These are phyloP conservation scores for Scopus umbretta DNA, from an alignment of 2,113 vertebrate genomes.

Conservation along the genomic window DNA sequence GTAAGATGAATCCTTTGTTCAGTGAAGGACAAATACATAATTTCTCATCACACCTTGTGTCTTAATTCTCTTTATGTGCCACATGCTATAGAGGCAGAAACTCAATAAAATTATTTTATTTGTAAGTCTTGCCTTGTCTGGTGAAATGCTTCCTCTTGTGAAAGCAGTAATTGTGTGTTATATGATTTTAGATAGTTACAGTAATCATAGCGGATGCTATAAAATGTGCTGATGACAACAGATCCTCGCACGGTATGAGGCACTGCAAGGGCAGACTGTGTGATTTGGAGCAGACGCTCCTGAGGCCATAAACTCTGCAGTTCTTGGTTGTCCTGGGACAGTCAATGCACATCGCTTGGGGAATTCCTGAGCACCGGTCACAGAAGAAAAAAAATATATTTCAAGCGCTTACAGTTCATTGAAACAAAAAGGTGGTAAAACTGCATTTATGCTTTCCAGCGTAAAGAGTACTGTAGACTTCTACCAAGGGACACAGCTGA, in stretches of 20 bases:
- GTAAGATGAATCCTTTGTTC: not conserved
- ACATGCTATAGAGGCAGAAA: constrained; percentile 19
- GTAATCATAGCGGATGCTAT: not conserved
- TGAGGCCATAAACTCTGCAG: not conserved
- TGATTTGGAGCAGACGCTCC: not conserved
- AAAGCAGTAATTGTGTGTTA: not conserved
- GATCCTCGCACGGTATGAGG: not conserved
- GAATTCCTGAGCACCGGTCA: not conserved
- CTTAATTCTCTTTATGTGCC: constrained; percentile 53
- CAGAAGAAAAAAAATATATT: not conserved
- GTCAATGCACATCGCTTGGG: not conserved
- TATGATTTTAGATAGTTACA: not conserved
- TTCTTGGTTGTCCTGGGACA: not conserved
- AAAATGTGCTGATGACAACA: rapidly evolving
- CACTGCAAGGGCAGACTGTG: not conserved
- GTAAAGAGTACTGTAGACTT: too few relatives aligned
- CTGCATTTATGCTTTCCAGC: not conserved
- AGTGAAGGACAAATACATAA: not conserved
- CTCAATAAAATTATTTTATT: constrained; percentile 62
- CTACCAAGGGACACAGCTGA: rapidly evolving
- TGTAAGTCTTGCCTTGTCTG: constrained; percentile 30
- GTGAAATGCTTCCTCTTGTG: not conserved
- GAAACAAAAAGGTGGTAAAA: not conserved
- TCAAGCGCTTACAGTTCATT: not conserved
- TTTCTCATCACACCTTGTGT: constrained; percentile 43